Evolutionary conservation across 2,797 vertebrate genomes (phyloP), one percentile per base, ranked within the genome.

Genomic region (Esox masquinongy): DNA sequence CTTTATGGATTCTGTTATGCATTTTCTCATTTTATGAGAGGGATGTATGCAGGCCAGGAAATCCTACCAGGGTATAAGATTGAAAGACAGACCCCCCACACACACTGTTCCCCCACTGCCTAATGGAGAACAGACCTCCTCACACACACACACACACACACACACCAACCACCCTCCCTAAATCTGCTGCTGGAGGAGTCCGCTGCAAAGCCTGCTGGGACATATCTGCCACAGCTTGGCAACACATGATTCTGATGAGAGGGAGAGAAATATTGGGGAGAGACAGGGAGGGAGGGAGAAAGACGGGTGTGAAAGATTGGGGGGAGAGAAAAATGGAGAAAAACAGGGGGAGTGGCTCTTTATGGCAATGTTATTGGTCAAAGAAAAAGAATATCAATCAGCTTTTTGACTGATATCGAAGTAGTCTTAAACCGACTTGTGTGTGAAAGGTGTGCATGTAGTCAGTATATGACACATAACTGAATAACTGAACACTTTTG

Each of bases 111-210:
- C 69, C 53, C 68, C 56, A 43, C 24, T 68, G 78, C 82, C 81
- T 92, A 94, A 93, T 93, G 80, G 84, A 91, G 87, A 91, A 88
- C 93, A 94, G 89, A 92, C 88, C 85, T 85, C 72, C 63, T 64
- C 72, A 77, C 83, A 88, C 83, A 88, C 85, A 89, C 83, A 80
- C 86, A 79, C 80, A 80, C 14, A 85, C 82, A 85, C 85, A 61
- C 69, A 82, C 71, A 73, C 73, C 53, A 68, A 69, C 24, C 8
- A 83, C 63, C 3, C 63, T 29, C 63, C 63, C 63, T 31, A 14
- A 66, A 26, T 26, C 53, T 59, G n/a, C 53, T 59, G 53, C 53
- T 3, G 19, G 53, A 59, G 53, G 6, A 59, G 53, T 59, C 53
- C n/a, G 87, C 90, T 85, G 87, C 85, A 84, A 68, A 73, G 83